phyloP scores from a whole-genome alignment of 2,113 vertebrate genomes.

The Sterna hirundo region DNA sequence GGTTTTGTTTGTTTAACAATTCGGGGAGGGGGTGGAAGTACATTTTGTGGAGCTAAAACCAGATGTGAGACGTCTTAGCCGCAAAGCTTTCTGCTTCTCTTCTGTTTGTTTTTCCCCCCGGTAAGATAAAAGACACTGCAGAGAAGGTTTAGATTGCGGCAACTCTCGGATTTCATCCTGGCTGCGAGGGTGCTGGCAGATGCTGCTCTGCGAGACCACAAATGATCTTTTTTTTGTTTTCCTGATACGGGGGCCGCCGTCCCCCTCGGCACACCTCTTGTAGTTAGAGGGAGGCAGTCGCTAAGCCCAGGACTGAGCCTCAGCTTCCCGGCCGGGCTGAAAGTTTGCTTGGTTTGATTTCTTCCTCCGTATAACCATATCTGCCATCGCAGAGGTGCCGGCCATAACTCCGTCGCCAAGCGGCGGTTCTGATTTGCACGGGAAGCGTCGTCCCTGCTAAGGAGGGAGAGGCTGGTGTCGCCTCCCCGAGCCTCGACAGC shows the following conservation, averaged over 20 bases:
- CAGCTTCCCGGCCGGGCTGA: not conserved
- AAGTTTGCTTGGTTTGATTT: not conserved
- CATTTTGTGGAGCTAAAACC: conserved; percentile 27
- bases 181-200: not conserved
- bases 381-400: accelerated
- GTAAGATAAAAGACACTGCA: conserved; percentile 4
- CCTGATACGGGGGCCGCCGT: accelerated
- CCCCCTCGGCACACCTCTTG: accelerated
- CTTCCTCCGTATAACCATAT: accelerated
- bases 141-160: not conserved
- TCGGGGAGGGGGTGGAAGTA: not conserved
- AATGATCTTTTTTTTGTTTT: not conserved
- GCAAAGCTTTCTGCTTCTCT: not conserved
- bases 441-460: accelerated
- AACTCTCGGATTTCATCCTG: not conserved
- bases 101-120: not conserved
- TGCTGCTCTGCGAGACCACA: not conserved
- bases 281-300: not conserved
- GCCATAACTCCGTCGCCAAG: accelerated
- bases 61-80: conserved; percentile 21
- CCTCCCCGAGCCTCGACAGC: accelerated
- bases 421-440: accelerated
- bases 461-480: accelerated
- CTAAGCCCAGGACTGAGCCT: not conserved
- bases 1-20: conserved; percentile 26